Percentiles rank a stretch among this genome's conserved stretches.
These are phyloP conservation scores for Zonotrichia leucophrys DNA, from an alignment of 2,113 vertebrate genomes.

Conservation along the genomic window DNA sequence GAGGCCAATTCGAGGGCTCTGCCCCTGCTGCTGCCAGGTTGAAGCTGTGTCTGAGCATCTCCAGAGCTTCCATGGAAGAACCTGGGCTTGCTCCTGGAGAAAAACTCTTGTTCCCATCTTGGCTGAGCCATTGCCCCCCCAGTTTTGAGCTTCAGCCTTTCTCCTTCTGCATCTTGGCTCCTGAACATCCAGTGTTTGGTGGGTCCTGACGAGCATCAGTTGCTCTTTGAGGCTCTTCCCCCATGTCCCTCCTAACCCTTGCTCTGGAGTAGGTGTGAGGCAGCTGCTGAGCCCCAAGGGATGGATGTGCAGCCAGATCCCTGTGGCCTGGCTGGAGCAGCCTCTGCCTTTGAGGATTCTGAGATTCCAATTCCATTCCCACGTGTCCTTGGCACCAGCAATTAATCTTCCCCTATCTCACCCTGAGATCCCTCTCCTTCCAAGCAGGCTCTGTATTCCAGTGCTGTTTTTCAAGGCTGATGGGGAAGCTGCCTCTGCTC, in stretches of 20 bases:
- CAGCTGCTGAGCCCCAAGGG: neutral
- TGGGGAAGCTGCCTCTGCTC: constrained; percentile 15
- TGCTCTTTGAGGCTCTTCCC: neutral
- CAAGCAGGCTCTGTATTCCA: neutral
- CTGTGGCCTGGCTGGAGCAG: neutral
- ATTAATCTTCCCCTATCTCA: neutral
- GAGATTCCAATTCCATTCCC: neutral
- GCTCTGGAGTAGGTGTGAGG: neutral
- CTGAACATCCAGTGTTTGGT: neutral
- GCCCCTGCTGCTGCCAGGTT: neutral
- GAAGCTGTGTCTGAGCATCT: neutral
- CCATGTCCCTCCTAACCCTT: neutral
- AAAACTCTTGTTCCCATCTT: accelerated
- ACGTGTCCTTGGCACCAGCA: neutral
- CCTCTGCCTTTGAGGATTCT: neutral
- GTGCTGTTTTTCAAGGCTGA: neutral
- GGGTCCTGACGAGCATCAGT: accelerated
- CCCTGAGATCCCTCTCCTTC: neutral
- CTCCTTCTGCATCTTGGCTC: neutral
- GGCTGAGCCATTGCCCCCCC: neutral
- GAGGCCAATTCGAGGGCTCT: neutral
- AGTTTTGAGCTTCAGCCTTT: neutral
- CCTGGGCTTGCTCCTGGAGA: neutral
- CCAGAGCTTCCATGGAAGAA: neutral
- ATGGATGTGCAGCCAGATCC: accelerated